Evolutionary conservation across 2,888 invertebrate species (phyloP), one percentile per base, ranked within the genome.

Genomic region (Thecophora atra): DNA sequence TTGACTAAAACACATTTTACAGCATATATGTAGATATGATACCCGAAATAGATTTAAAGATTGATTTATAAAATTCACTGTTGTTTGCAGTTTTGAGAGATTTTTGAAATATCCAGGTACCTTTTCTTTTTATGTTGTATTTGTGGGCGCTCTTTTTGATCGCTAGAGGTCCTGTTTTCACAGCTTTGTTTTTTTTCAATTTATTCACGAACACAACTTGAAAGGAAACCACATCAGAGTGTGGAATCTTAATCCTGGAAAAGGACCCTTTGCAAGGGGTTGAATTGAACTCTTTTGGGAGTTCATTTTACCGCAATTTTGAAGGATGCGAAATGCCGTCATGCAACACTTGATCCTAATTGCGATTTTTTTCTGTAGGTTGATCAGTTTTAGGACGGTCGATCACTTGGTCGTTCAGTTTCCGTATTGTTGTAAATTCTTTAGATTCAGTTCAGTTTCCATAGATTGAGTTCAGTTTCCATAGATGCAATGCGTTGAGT

Each of bases 291-390:
- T 51, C 51, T 19, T 58, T 65, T 17, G 24, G n/a, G 44, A 58
- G 73, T 77, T 74, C 72, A 77, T 77, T 79, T 78, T 77, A 77
- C 74, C 77, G 72, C 77, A 78, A 78, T 21, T 37, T 64, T 24
- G 5, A 19, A 24, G 28, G 19, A 66, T 60, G 60, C 28, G 58
- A 58, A 28, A 24, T 58, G 30, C 11, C 19, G 13, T 15, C n/a
- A 11, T 52, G 13, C 5, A 56, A 21, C 71, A 65, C 65, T 58
- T 71, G 65, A 71, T 65, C 56, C 54, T 70, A 63, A 70, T 70
- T 70, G 70, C 62, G 19, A 51, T 51, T 58, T 69, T 58, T 44
- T 42, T 56, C 19, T n/a, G 26, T 21, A 8, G 37, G 11, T 11
- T 64, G 37, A 30, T 42, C n/a, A 54, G 21, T 54, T 30, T 21